These are phyloP conservation scores for Clarias laeviceps DNA, from an alignment of 2,797 vertebrate species.

Conservation along the genomic window DNA sequence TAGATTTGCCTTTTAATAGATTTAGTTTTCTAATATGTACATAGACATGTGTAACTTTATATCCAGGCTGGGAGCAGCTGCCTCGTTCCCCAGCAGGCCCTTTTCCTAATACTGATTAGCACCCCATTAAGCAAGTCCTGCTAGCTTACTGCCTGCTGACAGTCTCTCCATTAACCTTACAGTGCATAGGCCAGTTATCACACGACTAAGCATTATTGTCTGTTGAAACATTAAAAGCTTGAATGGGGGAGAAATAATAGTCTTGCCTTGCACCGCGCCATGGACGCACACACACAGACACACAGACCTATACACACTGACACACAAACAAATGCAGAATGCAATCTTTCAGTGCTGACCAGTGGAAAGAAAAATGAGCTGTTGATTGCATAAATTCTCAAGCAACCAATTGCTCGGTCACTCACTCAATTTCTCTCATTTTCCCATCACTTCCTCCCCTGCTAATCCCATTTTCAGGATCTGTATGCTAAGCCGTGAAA, in stretches of 20 bases:
- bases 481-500: constrained; percentile 59
- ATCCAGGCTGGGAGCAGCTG: constrained; percentile 56
- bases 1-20: too few relatives aligned
- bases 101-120: constrained; percentile 63
- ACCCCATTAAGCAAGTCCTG: constrained; percentile 62
- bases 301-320: constrained; percentile 6
- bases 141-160: constrained; percentile 64
- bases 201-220: constrained; percentile 63
- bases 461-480: constrained; percentile 62
- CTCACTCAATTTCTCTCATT: constrained; percentile 47
- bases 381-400: constrained; percentile 56
- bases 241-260: constrained; percentile 34
- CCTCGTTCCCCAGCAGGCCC: constrained; percentile 52
- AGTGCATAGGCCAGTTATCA: constrained; percentile 61
- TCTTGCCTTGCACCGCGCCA: constrained; percentile 29
- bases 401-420: constrained; percentile 49
- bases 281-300: constrained; percentile 24
- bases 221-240: constrained; percentile 65
- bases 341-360: constrained; percentile 36
- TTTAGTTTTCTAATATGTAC: neutral
- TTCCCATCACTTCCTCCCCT: constrained; percentile 55
- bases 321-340: constrained; percentile 28
- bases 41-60: constrained; percentile 38
- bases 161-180: constrained; percentile 67
- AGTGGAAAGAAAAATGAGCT: constrained; percentile 47